A percentile compares a stretch with the other conserved stretches of the same genome.
These are phyloP conservation scores for Mantis religiosa DNA, from an alignment of 2,888 invertebrate genomes.

Conservation along the genomic window DNA sequence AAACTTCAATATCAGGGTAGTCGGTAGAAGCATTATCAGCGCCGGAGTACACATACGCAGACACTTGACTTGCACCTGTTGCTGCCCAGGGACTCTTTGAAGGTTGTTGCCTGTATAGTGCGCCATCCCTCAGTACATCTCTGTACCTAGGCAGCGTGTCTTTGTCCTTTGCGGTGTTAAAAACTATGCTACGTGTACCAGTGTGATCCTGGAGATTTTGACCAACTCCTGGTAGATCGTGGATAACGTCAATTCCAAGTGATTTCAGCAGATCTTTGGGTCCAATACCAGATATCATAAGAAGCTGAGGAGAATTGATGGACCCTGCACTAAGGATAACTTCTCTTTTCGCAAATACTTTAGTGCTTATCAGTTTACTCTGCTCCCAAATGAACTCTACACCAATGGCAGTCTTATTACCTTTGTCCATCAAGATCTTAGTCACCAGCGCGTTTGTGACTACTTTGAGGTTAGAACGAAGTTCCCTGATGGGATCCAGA, in stretches of 20 bases:
- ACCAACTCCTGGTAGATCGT: slow-evolving; percentile 73
- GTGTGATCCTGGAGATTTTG: slow-evolving; percentile 64
- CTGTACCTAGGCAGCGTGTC: background rate
- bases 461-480: slow-evolving; percentile 21
- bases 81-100: background rate
- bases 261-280: slow-evolving; percentile 67
- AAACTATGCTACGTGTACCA: background rate
- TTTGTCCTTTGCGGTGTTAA: background rate
- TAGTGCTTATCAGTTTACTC: slow-evolving; percentile 52
- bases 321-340: slow-evolving; percentile 82
- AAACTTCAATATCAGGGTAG: background rate
- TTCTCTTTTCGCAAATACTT: slow-evolving; percentile 75
- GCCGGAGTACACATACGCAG: background rate
- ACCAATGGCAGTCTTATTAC: slow-evolving; percentile 64
- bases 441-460: slow-evolving; percentile 49
- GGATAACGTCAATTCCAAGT: slow-evolving; percentile 71
- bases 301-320: slow-evolving; percentile 86
- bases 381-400: slow-evolving; percentile 74
- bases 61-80: background rate
- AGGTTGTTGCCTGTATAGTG: background rate
- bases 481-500: slow-evolving; percentile 38
- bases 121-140: background rate
- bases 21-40: background rate
- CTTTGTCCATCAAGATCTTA: slow-evolving; percentile 48
- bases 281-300: slow-evolving; percentile 89